Evolutionary conservation across 2,888 invertebrate species (phyloP), one percentile per base, ranked within the genome.

Genomic region (Thereva unica): DNA sequence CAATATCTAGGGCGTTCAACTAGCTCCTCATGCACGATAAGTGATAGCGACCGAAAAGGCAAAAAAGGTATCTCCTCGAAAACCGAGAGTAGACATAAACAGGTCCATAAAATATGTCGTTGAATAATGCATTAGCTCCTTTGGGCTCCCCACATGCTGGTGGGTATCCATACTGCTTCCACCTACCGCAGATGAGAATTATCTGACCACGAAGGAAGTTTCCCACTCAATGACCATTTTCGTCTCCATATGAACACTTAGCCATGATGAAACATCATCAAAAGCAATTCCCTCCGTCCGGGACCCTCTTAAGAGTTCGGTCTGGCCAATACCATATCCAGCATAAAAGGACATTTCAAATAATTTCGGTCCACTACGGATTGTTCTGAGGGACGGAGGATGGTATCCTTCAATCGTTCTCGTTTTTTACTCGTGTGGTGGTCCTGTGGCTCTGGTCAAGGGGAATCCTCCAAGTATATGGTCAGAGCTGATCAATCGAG

Each of bases 51-150:
- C 23, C 23, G 23, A 23, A 23, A 23, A 23, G 23, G 23, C 23
- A 23, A 23, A 23, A 23, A 23, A 23, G 41, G 38, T 40, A 41
- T 37, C 55, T 23, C 5, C 3, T 4, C 47, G n/a, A 47, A 47
- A 47, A 2, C 9, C 10, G 6, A 34, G 38, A 45, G 34, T 38
- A 45, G 59, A 66, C 53, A 66, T 66, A 66, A 66, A 66, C 66
- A 66, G 52, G 59, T 59, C 49, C 55, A 59, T 66, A 66, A 66
- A 57, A 44, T 52, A 67, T 49, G 34, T 52, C 49, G 50, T 64
- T 67, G 67, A 67, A 67, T 67, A 56, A 67, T 67, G 64, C 67
- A 67, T 67, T 52, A 67, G 67, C 64, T 44, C 45, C 50, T 64
- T 54, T 45, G 47, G 52, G 49, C 56, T 63, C 34, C 49, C 55